Conservation (phyloP, 2,113 vertebrate species). For the Hystrix brachyura region DNA sequence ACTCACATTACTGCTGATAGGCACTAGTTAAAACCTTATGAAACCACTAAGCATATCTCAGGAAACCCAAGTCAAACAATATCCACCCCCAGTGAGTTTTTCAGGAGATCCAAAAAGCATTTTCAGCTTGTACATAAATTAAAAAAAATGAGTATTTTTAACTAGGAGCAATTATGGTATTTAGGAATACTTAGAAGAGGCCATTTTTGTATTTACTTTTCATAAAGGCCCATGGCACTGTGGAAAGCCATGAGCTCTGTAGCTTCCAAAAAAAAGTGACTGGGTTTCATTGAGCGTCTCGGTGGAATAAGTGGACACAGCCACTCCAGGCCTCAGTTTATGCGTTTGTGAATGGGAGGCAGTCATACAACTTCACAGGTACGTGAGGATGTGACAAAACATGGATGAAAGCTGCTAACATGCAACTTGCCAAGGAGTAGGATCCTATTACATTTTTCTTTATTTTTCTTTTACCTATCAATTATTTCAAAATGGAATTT, state of each 20-base stretch:
- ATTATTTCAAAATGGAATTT: conserved; percentile 75
- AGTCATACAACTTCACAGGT: background rate
- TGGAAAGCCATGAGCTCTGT: conserved; percentile 4
- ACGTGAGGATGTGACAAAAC: background rate
- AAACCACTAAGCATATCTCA: conserved; percentile 50
- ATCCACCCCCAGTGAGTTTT: conserved; percentile 79
- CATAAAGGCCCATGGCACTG: background rate
- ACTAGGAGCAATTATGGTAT: conserved; percentile 63
- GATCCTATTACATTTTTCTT: conserved; percentile 25
- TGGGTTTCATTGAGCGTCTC: background rate
- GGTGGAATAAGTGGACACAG: background rate
- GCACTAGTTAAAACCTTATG: conserved; percentile 81
- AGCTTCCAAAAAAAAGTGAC: background rate
- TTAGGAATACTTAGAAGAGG: conserved; percentile 82
- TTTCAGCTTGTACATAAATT: conserved; percentile 81
- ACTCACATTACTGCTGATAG: conserved; percentile 76
- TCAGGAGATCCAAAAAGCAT: conserved; percentile 77
- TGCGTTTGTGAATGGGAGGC: background rate
- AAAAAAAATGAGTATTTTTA: conserved; percentile 73
- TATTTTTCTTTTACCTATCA: conserved; percentile 65
- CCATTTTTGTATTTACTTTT: conserved; percentile 60
- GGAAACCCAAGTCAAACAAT: conserved; percentile 79
- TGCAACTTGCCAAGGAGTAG: background rate
- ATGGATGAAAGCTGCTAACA: background rate
- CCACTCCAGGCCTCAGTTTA: conserved; percentile 22